Conservation (phyloP, 2,888 invertebrate genomes). For the Agrilus cyanescens region DNA sequence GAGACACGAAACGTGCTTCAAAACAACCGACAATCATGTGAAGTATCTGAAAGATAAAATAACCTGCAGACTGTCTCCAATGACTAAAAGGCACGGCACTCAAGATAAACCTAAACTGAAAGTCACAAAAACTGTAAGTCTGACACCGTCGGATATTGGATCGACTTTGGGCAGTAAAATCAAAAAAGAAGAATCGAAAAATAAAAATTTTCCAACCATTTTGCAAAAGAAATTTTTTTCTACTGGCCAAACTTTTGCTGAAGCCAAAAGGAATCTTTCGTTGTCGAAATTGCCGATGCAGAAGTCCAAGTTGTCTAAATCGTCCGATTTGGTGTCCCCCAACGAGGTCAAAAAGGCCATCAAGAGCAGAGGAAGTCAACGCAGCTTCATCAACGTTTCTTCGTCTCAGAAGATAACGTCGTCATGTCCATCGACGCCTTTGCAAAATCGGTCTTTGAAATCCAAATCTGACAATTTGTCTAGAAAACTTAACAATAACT, state of each 20-base stretch:
- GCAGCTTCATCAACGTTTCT: no score
- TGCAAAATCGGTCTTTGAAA: no score
- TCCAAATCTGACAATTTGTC: no score
- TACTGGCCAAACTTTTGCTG: no score
- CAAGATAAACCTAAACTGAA: conserved; percentile 23
- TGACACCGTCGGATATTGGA: neutral
- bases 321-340: conserved; percentile 47
- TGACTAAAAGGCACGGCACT: conserved; percentile 9
- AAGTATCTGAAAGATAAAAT: conserved; percentile 51
- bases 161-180: conserved; percentile 11
- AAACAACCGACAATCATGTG: conserved; percentile 40
- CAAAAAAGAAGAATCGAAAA: conserved; percentile 41
- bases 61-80: conserved; percentile 42
- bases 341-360: conserved; percentile 39
- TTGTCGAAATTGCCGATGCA: conserved; percentile 20
- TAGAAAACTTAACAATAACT: no score
- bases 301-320: conserved; percentile 25
- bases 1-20: conserved; percentile 42
- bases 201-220: neutral
- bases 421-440: no score
- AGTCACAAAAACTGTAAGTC: conserved; percentile 26
- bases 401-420: no score
- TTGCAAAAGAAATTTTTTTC: no score
- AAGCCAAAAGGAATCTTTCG: conserved; percentile 25
- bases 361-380: conserved; percentile 8